Base-by-base conservation (phyloP, 2,888 invertebrate species). In the Drosophila suboccidentalis region DNA sequence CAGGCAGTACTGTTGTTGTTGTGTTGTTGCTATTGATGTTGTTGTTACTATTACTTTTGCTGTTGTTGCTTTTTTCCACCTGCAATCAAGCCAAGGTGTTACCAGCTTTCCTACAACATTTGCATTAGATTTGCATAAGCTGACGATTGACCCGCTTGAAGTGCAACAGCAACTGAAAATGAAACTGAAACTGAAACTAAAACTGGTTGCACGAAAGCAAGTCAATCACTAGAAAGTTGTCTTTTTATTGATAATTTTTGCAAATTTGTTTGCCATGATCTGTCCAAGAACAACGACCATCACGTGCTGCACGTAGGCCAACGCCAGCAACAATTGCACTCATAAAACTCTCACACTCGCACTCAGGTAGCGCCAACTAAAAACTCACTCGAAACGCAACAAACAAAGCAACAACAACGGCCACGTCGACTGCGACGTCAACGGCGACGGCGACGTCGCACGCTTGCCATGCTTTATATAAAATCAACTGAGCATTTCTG, bases 401-500 rank as follows among this genome's bases (percentile, higher is more conserved):
- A 75, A 82, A 75, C 81, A 82, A 82, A 80, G 74, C 83, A 49
- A 68, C 84, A 63, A 69, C n/a, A n/a, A n/a, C n/a, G n/a, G n/a
- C n/a, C n/a, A n/a, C n/a, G n/a, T n/a, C 78, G 74, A 74, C 70
- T 70, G 62, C 76, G 60, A 58, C 71, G 43, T 19, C 67, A 58
- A 51, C 69, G 26, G 41, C 69, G 66, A 69, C 68, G 39, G 36
- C 75, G 63, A 59, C 69, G 22, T 41, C 69, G 64, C 68, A 66
- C 43, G 73, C 80, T 77, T 76, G 82, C 71, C 80, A 72, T 85
- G 87, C 83, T 89, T 89, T 82, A 90, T 91, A 91, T 91, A 91
- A 91, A 91, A 91, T 80, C 87, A 90, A 90, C 90, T 87, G 85
- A 89, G 79, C 87, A 84, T 86, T 87, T 83, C 89, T 81, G 89